Conservation (phyloP, 2,888 invertebrate genomes). For the Dione juno region DNA sequence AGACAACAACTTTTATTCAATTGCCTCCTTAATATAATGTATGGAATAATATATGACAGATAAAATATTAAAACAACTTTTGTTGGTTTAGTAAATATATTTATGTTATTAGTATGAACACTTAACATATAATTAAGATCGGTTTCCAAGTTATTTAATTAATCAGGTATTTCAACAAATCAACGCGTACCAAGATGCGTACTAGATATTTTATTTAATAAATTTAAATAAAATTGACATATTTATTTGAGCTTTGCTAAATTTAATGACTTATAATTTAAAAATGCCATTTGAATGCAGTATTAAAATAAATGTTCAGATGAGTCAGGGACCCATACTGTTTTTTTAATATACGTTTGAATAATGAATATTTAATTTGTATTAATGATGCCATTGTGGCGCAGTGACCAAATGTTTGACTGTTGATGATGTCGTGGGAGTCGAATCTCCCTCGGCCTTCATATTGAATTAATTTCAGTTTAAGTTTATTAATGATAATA, state of each 20-base stretch:
- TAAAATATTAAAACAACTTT: too few species aligned
- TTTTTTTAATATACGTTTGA: background rate
- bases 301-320: slow-evolving; percentile 17
- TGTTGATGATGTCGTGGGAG: background rate
- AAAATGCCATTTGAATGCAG: background rate
- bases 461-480: background rate
- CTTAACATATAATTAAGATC: too few species aligned
- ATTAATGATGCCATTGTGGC: background rate
- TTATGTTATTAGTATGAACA: too few species aligned
- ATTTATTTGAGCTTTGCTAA: background rate
- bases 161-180: background rate
- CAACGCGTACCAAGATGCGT: background rate
- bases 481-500: background rate
- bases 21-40: too few species aligned
- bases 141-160: too few species aligned
- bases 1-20: background rate
- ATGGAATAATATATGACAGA: too few species aligned
- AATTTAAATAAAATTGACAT: background rate
- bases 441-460: background rate
- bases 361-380: slow-evolving; percentile 1
- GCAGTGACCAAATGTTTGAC: background rate
- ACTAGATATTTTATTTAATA: background rate
- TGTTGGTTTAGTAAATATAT: too few species aligned
- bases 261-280: background rate
- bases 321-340: background rate